These are phyloP conservation scores for Arothron firmamentum DNA, from an alignment of 2,113 vertebrate genomes.

Conservation along the genomic window DNA sequence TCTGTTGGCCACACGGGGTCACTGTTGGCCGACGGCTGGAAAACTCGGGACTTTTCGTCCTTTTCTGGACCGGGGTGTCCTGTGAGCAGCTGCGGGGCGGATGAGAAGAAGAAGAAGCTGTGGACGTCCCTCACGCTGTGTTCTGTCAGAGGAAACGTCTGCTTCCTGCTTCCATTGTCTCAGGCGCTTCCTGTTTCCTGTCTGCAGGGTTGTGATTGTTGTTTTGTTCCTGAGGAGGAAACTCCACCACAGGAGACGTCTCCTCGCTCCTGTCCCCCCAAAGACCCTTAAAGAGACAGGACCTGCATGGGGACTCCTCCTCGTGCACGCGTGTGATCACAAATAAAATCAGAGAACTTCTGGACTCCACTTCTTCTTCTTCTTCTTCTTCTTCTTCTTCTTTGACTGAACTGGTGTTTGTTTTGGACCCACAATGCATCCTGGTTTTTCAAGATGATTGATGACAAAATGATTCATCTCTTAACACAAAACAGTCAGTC, in stretches of 20 bases:
- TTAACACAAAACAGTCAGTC: background rate
- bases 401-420: too few species aligned
- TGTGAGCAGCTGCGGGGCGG: background rate
- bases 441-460: too few species aligned
- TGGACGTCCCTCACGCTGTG: background rate
- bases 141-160: slow-evolving; percentile 31
- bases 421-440: too few species aligned
- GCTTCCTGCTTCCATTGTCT: slow-evolving; percentile 69
- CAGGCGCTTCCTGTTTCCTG: slow-evolving; percentile 75
- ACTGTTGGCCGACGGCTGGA: background rate
- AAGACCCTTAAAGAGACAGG: background rate
- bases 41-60: background rate
- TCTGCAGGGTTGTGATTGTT: slow-evolving; percentile 61
- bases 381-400: too few species aligned
- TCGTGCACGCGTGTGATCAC: too few species aligned
- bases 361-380: too few species aligned
- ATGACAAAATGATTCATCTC: too few species aligned
- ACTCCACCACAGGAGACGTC: slow-evolving; percentile 24
- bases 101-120: background rate
- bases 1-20: background rate
- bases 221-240: slow-evolving; percentile 59
- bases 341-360: too few species aligned
- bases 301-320: too few species aligned
- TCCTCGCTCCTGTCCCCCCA: slow-evolving; percentile 2
- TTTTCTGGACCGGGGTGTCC: too few species aligned